phyloP scores from a whole-genome alignment of 2,888 invertebrate species.

The Dendrolimus pini region DNA sequence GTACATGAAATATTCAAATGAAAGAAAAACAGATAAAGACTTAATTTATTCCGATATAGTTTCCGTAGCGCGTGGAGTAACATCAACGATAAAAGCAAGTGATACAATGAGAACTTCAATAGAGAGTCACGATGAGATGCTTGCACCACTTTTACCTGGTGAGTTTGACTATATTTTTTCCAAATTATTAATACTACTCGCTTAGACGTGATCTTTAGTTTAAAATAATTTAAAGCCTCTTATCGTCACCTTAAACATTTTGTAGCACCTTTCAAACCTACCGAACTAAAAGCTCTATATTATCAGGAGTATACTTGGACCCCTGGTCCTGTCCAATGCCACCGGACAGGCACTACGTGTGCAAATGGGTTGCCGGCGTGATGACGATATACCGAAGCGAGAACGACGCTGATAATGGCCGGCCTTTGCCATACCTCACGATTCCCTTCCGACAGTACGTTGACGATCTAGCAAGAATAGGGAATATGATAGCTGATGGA shows the following conservation, averaged over 20 bases:
- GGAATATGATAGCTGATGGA: conserved; percentile 95
- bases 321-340: conserved; percentile 89
- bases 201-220: too few species aligned
- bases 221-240: too few species aligned
- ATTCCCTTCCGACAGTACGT: conserved; percentile 86
- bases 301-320: conserved; percentile 74
- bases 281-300: not conserved
- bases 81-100: conserved; percentile 14
- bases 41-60: too few species aligned
- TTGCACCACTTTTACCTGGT: conserved; percentile 17
- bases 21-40: too few species aligned
- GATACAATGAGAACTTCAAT: conserved; percentile 24
- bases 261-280: not conserved
- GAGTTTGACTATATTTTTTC: not conserved
- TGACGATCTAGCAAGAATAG: conserved; percentile 88
- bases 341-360: conserved; percentile 80
- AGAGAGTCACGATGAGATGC: conserved; percentile 41
- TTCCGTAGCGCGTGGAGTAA: too few species aligned
- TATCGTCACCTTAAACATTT: too few species aligned
- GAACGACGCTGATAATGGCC: conserved; percentile 67
- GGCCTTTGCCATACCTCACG: conserved; percentile 80
- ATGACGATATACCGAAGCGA: conserved; percentile 81
- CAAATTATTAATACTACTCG: not conserved
- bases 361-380: conserved; percentile 85
- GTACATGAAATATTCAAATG: too few species aligned